phyloP scores from a whole-genome alignment of 2,113 vertebrate species.

The Rhadina sibilatrix region DNA sequence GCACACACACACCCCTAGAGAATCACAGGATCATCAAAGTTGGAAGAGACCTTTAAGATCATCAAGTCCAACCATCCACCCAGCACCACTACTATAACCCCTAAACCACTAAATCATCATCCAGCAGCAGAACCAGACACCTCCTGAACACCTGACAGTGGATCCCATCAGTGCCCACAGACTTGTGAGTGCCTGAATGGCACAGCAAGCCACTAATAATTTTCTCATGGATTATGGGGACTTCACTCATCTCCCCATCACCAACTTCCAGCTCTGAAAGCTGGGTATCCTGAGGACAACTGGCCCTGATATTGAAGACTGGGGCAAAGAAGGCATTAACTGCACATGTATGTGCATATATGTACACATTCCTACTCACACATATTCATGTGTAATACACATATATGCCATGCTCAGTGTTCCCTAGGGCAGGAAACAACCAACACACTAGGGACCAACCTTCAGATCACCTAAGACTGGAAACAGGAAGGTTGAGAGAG shows the following conservation, averaged over 20 bases:
- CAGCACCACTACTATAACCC: background rate
- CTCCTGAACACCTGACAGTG: background rate
- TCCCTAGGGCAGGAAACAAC: background rate
- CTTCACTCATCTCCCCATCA: background rate
- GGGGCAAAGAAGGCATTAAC: background rate
- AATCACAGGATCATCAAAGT: background rate
- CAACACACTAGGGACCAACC: background rate
- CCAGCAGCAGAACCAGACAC: background rate
- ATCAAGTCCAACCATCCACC: background rate
- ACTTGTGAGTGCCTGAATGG: background rate
- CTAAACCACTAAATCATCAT: background rate
- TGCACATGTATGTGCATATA: rapidly evolving
- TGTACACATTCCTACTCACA: background rate
- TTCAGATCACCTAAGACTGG: background rate
- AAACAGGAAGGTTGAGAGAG: background rate
- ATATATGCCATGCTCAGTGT: background rate
- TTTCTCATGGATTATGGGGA: background rate
- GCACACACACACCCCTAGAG: rapidly evolving
- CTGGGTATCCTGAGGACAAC: background rate
- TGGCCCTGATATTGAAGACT: background rate
- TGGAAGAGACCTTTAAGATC: background rate
- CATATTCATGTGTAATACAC: background rate
- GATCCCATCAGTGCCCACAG: background rate
- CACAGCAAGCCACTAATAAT: background rate
- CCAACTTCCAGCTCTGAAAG: background rate